A percentile compares a stretch with the other conserved stretches of the same genome.
These are phyloP conservation scores for Chaetops frenatus DNA, from an alignment of 2,113 vertebrate genomes.

Conservation along the genomic window DNA sequence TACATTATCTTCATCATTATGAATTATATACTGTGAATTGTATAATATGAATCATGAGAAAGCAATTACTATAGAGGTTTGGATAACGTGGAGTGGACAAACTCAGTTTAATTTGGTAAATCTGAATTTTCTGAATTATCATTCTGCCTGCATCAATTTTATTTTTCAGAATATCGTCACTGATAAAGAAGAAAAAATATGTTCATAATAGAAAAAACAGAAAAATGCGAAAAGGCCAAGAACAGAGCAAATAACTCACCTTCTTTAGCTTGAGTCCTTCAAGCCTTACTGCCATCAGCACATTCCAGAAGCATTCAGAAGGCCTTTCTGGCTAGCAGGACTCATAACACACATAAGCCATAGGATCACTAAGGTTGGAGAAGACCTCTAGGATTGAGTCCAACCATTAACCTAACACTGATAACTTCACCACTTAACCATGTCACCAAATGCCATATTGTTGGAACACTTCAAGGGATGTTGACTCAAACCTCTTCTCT, in stretches of 20 bases:
- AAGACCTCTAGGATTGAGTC: background rate
- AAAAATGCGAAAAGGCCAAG: background rate
- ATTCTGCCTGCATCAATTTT: background rate
- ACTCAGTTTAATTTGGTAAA: background rate
- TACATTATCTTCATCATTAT: background rate
- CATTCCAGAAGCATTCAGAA: background rate
- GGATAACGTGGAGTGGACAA: background rate
- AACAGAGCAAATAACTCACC: background rate
- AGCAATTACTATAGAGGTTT: background rate
- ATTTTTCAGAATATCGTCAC: background rate
- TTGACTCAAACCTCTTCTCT: background rate
- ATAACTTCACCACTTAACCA: background rate
- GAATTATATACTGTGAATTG: background rate
- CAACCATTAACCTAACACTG: background rate
- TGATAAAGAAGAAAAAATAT: background rate
- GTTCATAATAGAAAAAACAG: background rate
- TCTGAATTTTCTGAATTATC: background rate
- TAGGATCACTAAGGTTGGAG: fast-evolving
- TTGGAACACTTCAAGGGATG: background rate
- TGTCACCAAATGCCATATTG: background rate
- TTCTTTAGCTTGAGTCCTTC: background rate
- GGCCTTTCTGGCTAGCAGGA: background rate
- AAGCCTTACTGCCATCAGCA: background rate
- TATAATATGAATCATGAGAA: background rate
- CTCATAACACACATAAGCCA: background rate